Percentiles rank a stretch among this genome's conserved stretches.
phyloP scores from a whole-genome alignment of 2,888 invertebrate genomes.

The Xylota segnis region DNA sequence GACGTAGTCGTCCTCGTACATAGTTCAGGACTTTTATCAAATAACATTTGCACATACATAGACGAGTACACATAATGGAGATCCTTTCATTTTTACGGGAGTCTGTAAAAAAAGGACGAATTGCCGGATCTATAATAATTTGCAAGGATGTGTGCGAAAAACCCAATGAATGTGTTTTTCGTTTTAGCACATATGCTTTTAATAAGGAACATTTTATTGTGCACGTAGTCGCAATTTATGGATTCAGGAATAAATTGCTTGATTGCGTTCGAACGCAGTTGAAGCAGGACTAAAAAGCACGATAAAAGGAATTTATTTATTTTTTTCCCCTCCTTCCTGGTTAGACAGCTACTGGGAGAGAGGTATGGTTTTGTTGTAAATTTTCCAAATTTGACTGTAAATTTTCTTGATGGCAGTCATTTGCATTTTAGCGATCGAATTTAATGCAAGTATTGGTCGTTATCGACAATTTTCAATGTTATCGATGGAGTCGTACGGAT shows the following conservation, averaged over 20 bases:
- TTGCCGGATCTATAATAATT: not conserved
- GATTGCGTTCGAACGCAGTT: slow-evolving; percentile 43
- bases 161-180: not conserved
- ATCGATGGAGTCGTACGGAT: too few relatives aligned
- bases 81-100: slow-evolving; percentile 18
- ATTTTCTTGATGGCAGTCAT: slow-evolving; percentile 30
- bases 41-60: not conserved
- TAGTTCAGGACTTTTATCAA: slow-evolving; percentile 6
- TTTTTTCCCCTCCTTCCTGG: not conserved
- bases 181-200: slow-evolving; percentile 14
- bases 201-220: slow-evolving; percentile 44
- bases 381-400: slow-evolving; percentile 18
- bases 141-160: not conserved
- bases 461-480: not conserved
- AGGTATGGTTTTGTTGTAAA: not conserved
- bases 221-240: slow-evolving; percentile 57
- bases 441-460: slow-evolving; percentile 16
- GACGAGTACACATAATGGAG: not conserved
- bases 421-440: slow-evolving; percentile 13
- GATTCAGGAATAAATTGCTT: slow-evolving; percentile 47
- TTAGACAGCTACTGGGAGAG: not conserved
- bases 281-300: slow-evolving; percentile 5
- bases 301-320: not conserved
- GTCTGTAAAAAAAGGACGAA: slow-evolving; percentile 16
- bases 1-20: slow-evolving; percentile 13